Conservation (phyloP, 2,113 vertebrate species). For the Fukomys damarensis region DNA sequence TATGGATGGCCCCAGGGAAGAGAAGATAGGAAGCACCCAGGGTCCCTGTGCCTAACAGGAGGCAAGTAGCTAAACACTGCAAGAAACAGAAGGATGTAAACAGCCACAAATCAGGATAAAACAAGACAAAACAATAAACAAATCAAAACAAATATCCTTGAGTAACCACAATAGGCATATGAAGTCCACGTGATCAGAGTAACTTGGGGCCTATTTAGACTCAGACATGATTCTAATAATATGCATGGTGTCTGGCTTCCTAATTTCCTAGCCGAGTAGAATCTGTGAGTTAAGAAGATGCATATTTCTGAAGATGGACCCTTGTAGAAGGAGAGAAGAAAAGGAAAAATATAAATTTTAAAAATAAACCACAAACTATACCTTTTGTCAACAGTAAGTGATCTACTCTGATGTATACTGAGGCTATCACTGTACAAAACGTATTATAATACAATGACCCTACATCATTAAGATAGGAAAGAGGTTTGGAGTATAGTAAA, state of each 20-base stretch:
- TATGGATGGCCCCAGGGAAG: background rate
- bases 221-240: background rate
- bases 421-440: background rate
- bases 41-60: background rate
- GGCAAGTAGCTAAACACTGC: background rate
- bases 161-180: background rate
- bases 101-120: background rate
- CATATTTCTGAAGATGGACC: background rate
- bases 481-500: background rate
- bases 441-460: background rate
- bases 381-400: background rate
- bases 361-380: background rate
- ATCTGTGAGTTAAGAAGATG: background rate
- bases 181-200: background rate
- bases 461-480: background rate
- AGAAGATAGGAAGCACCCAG: background rate
- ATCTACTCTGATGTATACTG: background rate
- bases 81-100: background rate
- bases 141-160: slow-evolving; percentile 9
- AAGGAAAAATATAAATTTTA: background rate
- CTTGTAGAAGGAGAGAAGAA: background rate
- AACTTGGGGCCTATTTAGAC: background rate
- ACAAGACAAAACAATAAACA: background rate
- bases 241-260: background rate
- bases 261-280: background rate